Evolutionary conservation across 2,113 vertebrate species (phyloP), one percentile per base, ranked within the genome.

Genomic region (Melanocharis versteri): DNA sequence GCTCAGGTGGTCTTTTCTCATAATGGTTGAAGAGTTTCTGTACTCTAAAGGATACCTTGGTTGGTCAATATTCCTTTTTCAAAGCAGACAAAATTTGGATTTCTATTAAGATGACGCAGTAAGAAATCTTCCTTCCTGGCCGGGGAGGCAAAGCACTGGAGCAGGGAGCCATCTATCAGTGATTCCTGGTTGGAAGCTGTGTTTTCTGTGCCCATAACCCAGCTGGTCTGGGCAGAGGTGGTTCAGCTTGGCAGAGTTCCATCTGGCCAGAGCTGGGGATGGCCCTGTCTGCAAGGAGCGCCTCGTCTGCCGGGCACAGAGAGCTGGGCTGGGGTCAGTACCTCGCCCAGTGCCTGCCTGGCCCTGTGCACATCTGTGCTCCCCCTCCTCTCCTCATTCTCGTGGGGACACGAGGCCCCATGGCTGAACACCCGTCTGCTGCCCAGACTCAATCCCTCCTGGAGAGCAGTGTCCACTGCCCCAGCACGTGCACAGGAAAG

Each of bases 381-480:
- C n/a, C 30, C 17, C 19, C 7, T 71, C 7, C n/a, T 57, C 69
- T 50, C n/a, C 54, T 53, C 28, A 51, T 11, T 26, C 12, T 1
- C 15, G 6, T 7, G 5, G 6, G 23, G 40, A 30, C 1, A 0
- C 6, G 11, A 85, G 57, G 48, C 50, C 15, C 30, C 56, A 24
- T 0, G 2, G 39, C 56, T 45, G 35, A 70, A 33, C 54, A 33
- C 20, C 13, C 2, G 0, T 8, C 53, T 5, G 2, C 60, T 0
- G 0, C 12, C 24, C 1, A 1, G 24, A 16, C 53, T 53, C 1
- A 0, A 8, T 69, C 31, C 23, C 27, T 48, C 14, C 39, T 19
- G 28, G 57, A 0, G 1, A 60, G 56, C 44, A 31, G 37, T 2
- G 0, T 28, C 42, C 45, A 44, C 18, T 4, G 4, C 10, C 24